A percentile compares a stretch with the other conserved stretches of the same genome.
These are phyloP conservation scores for Tetragonula clypearis DNA, from an alignment of 1,140 invertebrate genomes.

Conservation along the genomic window DNA sequence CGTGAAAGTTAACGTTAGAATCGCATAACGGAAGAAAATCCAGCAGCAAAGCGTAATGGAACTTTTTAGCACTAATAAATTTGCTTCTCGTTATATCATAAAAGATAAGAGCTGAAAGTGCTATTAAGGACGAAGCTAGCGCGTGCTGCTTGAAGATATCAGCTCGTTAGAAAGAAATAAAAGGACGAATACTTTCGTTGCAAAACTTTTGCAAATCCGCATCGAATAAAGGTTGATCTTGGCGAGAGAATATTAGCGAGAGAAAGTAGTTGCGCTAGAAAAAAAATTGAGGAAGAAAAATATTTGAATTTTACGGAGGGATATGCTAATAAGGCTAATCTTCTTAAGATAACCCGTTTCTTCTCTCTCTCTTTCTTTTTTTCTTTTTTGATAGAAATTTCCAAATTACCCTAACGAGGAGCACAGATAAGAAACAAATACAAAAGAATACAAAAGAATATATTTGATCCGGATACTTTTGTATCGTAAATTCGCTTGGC, in stretches of 20 bases:
- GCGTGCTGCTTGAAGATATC: not conserved
- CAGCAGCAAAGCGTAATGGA: not conserved
- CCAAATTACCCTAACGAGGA: not conserved
- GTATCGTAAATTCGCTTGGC: not conserved
- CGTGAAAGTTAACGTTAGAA: slow-evolving; percentile 8
- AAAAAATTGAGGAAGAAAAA: not conserved
- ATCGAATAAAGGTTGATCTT: not conserved
- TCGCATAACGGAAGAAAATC: slow-evolving; percentile 11
- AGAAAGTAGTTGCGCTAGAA: too few species aligned
- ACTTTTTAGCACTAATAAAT: slow-evolving; percentile 19
- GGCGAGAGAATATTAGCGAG: not conserved
- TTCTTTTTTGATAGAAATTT: not conserved
- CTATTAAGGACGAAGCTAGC: slow-evolving; percentile 18
- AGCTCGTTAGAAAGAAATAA: slow-evolving; percentile 7
- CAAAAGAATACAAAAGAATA: not conserved
- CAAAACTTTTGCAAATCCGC: not conserved
- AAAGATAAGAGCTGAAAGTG: slow-evolving; percentile 22
- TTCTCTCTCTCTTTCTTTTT: too few species aligned
- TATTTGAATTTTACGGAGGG: not conserved
- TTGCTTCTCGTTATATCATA: slow-evolving; percentile 15
- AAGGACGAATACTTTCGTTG: not conserved
- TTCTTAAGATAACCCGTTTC: not conserved
- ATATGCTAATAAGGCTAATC: slow-evolving; percentile 12
- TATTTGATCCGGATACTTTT: not conserved
- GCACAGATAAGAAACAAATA: not conserved